These are phyloP conservation scores for Macrotis lagotis DNA, from an alignment of 2,113 vertebrate genomes.

Conservation along the genomic window DNA sequence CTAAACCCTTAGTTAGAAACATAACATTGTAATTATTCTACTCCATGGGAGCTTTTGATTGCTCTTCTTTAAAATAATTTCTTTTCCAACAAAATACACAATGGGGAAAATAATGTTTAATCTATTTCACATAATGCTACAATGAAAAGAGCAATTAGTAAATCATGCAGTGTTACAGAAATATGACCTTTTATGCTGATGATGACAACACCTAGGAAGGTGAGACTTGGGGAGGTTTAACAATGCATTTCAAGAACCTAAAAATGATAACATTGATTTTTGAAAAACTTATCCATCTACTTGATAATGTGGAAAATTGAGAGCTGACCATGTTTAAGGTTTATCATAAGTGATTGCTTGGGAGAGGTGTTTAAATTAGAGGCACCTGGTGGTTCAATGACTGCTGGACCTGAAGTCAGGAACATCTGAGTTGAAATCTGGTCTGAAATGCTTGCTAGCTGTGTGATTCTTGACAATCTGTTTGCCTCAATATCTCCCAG, in stretches of 20 bases:
- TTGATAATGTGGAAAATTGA: conserved; percentile 23
- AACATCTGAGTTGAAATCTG: too few species aligned
- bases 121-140: too few species aligned
- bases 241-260: conserved; percentile 24
- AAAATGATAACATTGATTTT: conserved; percentile 7
- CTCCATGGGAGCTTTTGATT: background rate
- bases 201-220: background rate
- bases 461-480: too few species aligned
- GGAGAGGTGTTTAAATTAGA: background rate
- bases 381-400: too few species aligned
- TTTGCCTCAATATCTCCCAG: too few species aligned
- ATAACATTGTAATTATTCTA: background rate
- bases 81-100: background rate
- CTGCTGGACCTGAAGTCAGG: too few species aligned
- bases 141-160: too few species aligned
- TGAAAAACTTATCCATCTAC: conserved; percentile 21
- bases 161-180: too few species aligned
- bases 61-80: background rate
- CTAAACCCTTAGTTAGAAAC: background rate
- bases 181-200: too few species aligned
- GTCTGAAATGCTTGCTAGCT: too few species aligned
- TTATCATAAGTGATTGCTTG: conserved; percentile 40
- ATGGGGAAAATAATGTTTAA: too few species aligned
- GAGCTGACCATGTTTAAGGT: conserved; percentile 37
- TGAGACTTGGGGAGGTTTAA: background rate